phyloP scores from a whole-genome alignment of 2,797 vertebrate genomes.

The Clarias laeviceps region DNA sequence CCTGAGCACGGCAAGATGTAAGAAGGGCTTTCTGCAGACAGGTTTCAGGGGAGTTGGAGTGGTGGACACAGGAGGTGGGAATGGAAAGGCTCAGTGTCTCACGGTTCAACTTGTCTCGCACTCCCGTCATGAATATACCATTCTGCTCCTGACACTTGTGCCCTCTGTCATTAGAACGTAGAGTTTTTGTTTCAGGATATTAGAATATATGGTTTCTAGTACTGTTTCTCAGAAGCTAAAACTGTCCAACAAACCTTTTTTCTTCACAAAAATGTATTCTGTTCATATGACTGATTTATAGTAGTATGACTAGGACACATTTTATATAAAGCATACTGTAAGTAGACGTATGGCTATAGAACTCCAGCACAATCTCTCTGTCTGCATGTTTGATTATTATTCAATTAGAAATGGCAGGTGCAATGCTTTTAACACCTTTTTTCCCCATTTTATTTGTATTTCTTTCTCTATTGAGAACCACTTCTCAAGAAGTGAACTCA shows the following conservation, averaged over 20 bases:
- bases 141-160: not conserved
- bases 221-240: not conserved
- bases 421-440: not conserved
- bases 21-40: conserved; percentile 15
- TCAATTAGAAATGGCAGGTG: not conserved
- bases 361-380: not conserved
- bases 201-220: not conserved
- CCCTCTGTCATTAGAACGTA: conserved; percentile 17
- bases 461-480: not conserved
- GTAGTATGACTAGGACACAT: not conserved
- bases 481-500: not conserved
- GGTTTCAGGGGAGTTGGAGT: conserved; percentile 5
- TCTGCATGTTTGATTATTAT: not conserved
- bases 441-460: not conserved
- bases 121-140: conserved; percentile 28
- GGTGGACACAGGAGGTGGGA: conserved; percentile 20
- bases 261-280: not conserved
- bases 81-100: conserved; percentile 22
- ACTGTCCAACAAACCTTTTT: not conserved
- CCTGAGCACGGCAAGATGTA: conserved; percentile 17
- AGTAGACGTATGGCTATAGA: not conserved
- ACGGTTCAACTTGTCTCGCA: conserved; percentile 11
- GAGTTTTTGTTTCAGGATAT: not conserved
- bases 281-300: not conserved
- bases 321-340: not conserved